phyloP scores from a whole-genome alignment of 1,140 invertebrate species.

The Arion vulgaris region DNA sequence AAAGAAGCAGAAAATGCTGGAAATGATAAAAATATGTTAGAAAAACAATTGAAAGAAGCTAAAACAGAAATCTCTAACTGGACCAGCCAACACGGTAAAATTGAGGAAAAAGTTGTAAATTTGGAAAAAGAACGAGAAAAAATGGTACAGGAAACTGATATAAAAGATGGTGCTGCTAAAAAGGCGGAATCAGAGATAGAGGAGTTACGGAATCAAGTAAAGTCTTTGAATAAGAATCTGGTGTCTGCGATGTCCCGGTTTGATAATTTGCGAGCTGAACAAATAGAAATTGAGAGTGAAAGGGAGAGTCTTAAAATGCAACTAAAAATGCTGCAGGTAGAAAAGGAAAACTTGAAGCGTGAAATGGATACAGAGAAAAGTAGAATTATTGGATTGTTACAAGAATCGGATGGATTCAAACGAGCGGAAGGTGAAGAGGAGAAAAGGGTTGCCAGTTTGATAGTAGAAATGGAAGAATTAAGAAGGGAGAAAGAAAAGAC shows the following conservation, averaged over 20 bases:
- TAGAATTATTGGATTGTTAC: conserved; percentile 18
- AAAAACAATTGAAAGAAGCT: background rate
- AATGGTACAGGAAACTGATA: background rate
- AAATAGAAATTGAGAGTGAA: background rate
- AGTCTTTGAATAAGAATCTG: background rate
- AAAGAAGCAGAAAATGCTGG: background rate
- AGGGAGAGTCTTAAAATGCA: conserved; percentile 1
- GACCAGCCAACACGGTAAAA: background rate
- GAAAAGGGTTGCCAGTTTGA: background rate
- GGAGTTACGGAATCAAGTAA: background rate
- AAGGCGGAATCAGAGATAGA: background rate
- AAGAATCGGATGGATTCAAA: conserved; percentile 23
- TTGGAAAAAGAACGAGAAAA: background rate
- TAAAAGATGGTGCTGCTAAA: background rate
- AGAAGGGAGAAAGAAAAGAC: background rate
- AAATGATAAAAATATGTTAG: background rate
- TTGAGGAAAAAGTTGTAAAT: background rate
- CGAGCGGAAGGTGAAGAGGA: conserved; percentile 17
- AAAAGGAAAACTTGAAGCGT: conserved; percentile 3
- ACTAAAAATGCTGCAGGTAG: background rate
- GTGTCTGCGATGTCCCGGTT: background rate
- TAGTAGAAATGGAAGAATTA: background rate
- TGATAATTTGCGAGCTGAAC: background rate
- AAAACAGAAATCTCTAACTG: background rate
- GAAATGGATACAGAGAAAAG: conserved; percentile 13